A percentile compares a stretch with the other conserved stretches of the same genome.
phyloP scores from a whole-genome alignment of 2,797 vertebrate genomes.

The Numenius phaeopus region DNA sequence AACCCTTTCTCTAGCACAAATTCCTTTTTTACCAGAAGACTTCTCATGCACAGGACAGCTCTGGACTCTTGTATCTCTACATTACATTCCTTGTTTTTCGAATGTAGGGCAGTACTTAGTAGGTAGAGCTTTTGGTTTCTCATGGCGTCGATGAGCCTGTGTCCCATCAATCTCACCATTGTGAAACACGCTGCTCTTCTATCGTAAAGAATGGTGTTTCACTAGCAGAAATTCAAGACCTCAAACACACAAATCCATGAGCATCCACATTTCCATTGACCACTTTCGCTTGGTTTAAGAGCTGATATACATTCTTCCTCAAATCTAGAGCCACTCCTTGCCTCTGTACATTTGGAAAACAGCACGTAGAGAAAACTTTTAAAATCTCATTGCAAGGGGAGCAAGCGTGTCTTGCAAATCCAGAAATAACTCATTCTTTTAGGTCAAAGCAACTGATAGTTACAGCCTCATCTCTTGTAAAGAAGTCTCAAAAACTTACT shows the following conservation, averaged over 20 bases:
- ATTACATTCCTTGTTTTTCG: not conserved
- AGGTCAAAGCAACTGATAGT: not conserved
- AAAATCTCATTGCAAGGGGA: not conserved
- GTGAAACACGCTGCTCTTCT: not conserved
- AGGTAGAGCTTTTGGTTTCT: not conserved
- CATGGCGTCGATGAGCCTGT: not conserved
- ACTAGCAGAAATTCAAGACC: not conserved
- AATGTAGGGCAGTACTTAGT: accelerated
- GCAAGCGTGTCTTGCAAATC: not conserved
- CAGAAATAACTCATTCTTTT: not conserved
- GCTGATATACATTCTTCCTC: not conserved
- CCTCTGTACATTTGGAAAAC: not conserved
- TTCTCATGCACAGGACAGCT: not conserved
- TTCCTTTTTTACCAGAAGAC: not conserved
- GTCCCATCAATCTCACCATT: not conserved
- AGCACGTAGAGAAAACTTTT: not conserved
- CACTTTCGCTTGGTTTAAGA: not conserved
- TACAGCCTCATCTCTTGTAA: not conserved
- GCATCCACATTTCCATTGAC: not conserved
- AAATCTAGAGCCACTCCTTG: not conserved
- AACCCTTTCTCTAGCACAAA: not conserved
- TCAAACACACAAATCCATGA: not conserved
- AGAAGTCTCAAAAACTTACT: not conserved
- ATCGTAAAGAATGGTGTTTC: not conserved
- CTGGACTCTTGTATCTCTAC: not conserved